phyloP scores from a whole-genome alignment of 53 echinoderm and acorn worm species.

The Holothuria scabra region DNA sequence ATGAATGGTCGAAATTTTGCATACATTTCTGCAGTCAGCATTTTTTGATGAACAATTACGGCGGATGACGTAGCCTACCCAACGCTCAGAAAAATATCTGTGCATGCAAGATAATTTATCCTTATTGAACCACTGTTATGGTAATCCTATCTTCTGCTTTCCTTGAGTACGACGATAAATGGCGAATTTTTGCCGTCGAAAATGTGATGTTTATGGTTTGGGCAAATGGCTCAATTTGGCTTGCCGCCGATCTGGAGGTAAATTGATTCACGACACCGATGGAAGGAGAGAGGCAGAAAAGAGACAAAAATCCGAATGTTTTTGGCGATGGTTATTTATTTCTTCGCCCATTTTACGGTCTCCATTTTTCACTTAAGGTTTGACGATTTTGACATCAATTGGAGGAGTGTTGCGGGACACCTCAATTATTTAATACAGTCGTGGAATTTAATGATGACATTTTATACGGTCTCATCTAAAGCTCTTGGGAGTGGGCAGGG shows the following conservation, averaged over 20 bases:
- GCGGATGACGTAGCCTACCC: slow-evolving; percentile 22
- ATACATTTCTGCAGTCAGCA: slow-evolving; percentile 14
- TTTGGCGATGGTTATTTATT: slow-evolving; percentile 17
- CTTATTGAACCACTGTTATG: slow-evolving; percentile 41
- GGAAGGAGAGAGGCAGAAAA: neutral
- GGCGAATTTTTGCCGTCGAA: slow-evolving; percentile 35
- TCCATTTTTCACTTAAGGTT: slow-evolving; percentile 24
- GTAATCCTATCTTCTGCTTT: slow-evolving; percentile 41
- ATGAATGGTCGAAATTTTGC: no score
- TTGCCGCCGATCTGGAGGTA: slow-evolving; percentile 39
- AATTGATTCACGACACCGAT: slow-evolving; percentile 21
- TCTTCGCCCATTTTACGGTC: slow-evolving; percentile 28
- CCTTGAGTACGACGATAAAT: slow-evolving; percentile 19
- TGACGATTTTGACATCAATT: no score
- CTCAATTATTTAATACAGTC: no score
- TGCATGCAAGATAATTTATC: slow-evolving; percentile 40
- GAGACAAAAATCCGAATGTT: neutral
- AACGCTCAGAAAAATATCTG: slow-evolving; percentile 32
- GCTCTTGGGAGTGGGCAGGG: no score
- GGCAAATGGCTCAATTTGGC: slow-evolving; percentile 44
- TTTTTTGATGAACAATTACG: neutral
- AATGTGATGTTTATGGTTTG: slow-evolving; percentile 49
- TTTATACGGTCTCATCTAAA: no score
- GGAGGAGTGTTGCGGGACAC: no score
- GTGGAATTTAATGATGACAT: no score